Evolutionary conservation across 2,797 vertebrate genomes (phyloP).

Genomic region (Rhinogobio ventralis): DNA sequence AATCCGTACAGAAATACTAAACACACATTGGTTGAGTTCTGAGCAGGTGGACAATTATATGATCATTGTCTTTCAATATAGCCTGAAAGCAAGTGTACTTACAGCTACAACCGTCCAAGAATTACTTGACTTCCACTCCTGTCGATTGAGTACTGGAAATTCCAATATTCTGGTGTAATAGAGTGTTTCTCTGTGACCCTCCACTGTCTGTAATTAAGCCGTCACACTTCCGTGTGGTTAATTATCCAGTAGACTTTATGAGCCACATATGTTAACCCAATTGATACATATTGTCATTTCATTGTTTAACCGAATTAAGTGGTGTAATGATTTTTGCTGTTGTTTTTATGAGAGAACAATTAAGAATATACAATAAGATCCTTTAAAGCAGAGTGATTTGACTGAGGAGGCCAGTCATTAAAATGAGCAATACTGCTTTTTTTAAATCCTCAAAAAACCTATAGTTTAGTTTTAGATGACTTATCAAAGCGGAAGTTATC

Average conservation of each 20-base stretch:
- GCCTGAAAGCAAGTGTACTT: neutral
- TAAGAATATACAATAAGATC: neutral
- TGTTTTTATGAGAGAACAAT: conserved; percentile 3
- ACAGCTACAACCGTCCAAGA: neutral
- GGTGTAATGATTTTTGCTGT: neutral
- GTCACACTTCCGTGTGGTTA: neutral
- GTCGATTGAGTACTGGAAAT: neutral
- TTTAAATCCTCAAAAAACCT: neutral
- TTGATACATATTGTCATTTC: conserved; percentile 6
- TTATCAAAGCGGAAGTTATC: neutral
- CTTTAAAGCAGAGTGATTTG: conserved; percentile 1
- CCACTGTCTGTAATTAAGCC: conserved; percentile 10
- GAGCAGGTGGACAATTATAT: neutral
- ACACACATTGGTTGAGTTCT: neutral
- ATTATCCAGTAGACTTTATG: conserved; percentile 18
- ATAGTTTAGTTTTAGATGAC: conserved; percentile 2
- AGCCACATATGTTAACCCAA: neutral
- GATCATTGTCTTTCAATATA: neutral
- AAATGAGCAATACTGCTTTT: neutral
- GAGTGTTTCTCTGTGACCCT: conserved; percentile 10
- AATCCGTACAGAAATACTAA: neutral
- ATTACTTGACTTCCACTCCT: neutral
- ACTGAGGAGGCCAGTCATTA: neutral
- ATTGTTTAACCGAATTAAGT: neutral
- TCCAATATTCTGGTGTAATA: conserved; percentile 4